Evolutionary conservation across 2,797 vertebrate genomes (phyloP), one percentile per base, ranked within the genome.

Genomic region (Lophius americanus): DNA sequence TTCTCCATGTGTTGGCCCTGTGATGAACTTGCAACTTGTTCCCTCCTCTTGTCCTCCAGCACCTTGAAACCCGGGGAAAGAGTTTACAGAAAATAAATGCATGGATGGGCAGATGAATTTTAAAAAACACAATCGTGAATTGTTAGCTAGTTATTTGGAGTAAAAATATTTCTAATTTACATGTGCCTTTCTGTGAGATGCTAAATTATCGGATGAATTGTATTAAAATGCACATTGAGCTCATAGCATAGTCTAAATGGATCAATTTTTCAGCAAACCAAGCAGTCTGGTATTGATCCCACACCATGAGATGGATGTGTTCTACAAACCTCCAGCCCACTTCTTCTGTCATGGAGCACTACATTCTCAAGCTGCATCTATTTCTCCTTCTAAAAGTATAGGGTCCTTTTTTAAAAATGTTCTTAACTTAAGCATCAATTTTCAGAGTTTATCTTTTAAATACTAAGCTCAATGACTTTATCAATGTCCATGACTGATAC

Each of bases 211-310:
- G 53, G 46, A 35, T 71, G 59, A 66, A 68, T 73, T 49, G 56
- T 73, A 78, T 78, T 78, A 78, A 83, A 80, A 80, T 76, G 67
- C 66, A 79, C 75, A 73, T 61, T 83, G 73, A 75, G 78, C 62
- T 64, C 64, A 83, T 77, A 55, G 63, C 64, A 72, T 81, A 63
- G 75, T 84, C 53, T 79, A 76, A 85, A 88, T 79, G 76, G 90
- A 91, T 92, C 89, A 89, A 88, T 92, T 42, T 55, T 72, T 78
- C 70, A 75, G 74, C 64, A 70, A 23, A 70, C 82, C 47, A 41
- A 70, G 70, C 78, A 89, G 81, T 79, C 86, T 85, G 53, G 69
- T 90, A 93, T 93, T 84, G 92, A 92, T 93, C 87, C 75, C 64
- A 37, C 71, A 68, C 53, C 72, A 77, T 37, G 71, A 90, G 89